Conservation (phyloP, 2,888 invertebrate species). For the Caenorhabditis sulstoni region DNA sequence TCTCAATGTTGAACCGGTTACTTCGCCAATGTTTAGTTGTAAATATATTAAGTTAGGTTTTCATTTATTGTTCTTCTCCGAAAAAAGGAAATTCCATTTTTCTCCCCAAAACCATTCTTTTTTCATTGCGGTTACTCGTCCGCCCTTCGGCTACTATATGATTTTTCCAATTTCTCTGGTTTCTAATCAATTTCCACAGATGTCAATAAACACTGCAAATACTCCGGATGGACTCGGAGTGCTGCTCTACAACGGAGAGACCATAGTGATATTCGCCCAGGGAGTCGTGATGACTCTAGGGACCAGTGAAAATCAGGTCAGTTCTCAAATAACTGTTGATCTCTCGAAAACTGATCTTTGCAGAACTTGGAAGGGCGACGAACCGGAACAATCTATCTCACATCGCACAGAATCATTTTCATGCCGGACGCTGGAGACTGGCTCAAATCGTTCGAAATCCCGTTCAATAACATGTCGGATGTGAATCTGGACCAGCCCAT, state of each 20-base stretch:
- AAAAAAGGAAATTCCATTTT: neutral
- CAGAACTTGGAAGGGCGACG: slow-evolving; percentile 68
- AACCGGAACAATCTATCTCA: slow-evolving; percentile 91
- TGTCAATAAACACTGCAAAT: slow-evolving; percentile 97
- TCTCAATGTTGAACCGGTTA: slow-evolving; percentile 44
- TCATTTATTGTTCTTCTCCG: slow-evolving; percentile 17
- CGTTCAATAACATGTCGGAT: slow-evolving; percentile 88
- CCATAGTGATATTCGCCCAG: slow-evolving; percentile 63
- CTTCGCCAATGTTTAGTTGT: slow-evolving; percentile 20
- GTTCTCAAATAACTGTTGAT: too few species aligned
- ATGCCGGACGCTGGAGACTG: slow-evolving; percentile 64
- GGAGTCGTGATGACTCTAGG: slow-evolving; percentile 66
- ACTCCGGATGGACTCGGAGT: slow-evolving; percentile 92
- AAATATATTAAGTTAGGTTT: slow-evolving; percentile 34
- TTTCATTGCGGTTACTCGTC: neutral
- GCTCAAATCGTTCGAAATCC: slow-evolving; percentile 90
- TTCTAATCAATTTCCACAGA: slow-evolving; percentile 81
- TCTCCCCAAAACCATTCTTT: neutral
- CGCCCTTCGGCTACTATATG: neutral
- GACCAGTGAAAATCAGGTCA: slow-evolving; percentile 85
- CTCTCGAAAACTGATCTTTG: too few species aligned
- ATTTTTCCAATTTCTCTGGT: neutral
- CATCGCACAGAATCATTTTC: slow-evolving; percentile 87
- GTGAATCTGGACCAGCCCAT: slow-evolving; percentile 97
- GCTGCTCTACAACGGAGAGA: slow-evolving; percentile 92